A percentile compares a stretch with the other conserved stretches of the same genome.
Conservation (phyloP, 2,888 invertebrate genomes). For the Strigamia transsilvanica region DNA sequence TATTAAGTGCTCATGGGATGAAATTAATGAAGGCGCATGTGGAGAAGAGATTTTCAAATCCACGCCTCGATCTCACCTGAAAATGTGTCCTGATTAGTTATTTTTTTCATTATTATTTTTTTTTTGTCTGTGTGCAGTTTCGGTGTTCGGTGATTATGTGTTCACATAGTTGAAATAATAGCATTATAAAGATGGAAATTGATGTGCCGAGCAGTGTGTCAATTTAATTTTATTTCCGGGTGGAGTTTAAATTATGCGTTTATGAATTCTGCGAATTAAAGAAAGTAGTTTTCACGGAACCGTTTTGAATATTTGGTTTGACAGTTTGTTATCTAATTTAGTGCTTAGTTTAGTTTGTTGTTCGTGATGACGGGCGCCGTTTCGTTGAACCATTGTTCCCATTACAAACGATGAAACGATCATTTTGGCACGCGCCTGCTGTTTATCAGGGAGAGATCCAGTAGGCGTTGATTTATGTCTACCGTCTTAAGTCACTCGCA, state of each 20-base stretch:
- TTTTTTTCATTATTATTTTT: not conserved
- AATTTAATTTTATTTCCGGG: not conserved
- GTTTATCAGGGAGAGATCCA: conserved; percentile 34
- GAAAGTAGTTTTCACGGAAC: not conserved
- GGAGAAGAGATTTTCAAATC: conserved; percentile 31
- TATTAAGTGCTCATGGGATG: conserved; percentile 40
- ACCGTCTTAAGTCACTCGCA: conserved; percentile 39
- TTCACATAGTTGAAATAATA: conserved; percentile 1
- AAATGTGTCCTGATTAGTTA: conserved; percentile 29
- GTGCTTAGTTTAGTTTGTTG: conserved; percentile 14
- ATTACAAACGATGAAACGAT: conserved; percentile 5
- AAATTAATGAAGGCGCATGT: conserved; percentile 47
- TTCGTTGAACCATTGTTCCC: not conserved
- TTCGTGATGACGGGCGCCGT: conserved; percentile 22
- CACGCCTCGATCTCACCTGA: conserved; percentile 12
- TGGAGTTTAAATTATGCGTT: not conserved
- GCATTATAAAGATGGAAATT: conserved; percentile 1
- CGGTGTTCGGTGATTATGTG: not conserved
- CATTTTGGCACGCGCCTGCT: conserved; percentile 35
- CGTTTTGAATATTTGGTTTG: not conserved
- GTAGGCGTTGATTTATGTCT: conserved; percentile 43
- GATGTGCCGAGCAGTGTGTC: not conserved
- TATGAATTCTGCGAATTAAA: not conserved
- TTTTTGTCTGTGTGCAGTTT: not conserved
- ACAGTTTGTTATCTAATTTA: conserved; percentile 32